Conservation (phyloP, 1,140 invertebrate genomes). For the Zaprionus ghesquierei region DNA sequence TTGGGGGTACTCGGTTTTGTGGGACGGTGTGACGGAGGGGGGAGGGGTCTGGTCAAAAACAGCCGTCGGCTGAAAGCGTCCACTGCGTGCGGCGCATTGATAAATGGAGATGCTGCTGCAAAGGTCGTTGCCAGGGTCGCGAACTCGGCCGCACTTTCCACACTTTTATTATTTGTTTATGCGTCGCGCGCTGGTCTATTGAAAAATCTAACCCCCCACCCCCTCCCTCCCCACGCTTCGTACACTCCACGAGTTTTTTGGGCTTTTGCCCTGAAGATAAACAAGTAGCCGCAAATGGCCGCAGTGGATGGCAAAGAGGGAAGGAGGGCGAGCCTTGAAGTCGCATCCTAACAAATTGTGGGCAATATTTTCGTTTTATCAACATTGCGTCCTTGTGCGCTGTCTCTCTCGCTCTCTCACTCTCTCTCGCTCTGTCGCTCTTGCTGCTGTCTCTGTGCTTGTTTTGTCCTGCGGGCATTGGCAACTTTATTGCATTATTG, state of each 20-base stretch:
- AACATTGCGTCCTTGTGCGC: slow-evolving; percentile 43
- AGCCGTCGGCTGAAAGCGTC: slow-evolving; percentile 24
- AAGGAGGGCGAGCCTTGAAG: slow-evolving; percentile 9
- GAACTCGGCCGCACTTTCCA: slow-evolving; percentile 31
- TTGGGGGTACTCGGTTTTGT: background rate
- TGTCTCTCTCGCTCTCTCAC: background rate
- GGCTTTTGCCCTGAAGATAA: slow-evolving; percentile 53
- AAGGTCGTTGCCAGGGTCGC: slow-evolving; percentile 78
- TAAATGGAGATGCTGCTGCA: slow-evolving; percentile 67
- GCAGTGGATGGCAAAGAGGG: background rate
- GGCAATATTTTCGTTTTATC: slow-evolving; percentile 79
- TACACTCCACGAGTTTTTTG: background rate
- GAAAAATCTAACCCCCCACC: slow-evolving; percentile 48
- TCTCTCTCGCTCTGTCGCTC: background rate
- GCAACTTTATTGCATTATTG: slow-evolving; percentile 81
- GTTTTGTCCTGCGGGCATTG: slow-evolving; percentile 41
- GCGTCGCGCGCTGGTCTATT: slow-evolving; percentile 70
- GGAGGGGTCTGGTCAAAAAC: slow-evolving; percentile 9
- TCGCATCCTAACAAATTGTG: slow-evolving; percentile 74
- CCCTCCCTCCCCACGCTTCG: background rate
- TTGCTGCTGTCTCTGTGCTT: background rate
- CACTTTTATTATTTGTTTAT: slow-evolving; percentile 76
- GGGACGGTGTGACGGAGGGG: too few relatives aligned
- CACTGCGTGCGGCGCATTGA: slow-evolving; percentile 59
- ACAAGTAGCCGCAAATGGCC: slow-evolving; percentile 73